Evolutionary conservation across 2,888 invertebrate genomes (phyloP), one percentile per base, ranked within the genome.

Genomic region (Argyresthia albistria): DNA sequence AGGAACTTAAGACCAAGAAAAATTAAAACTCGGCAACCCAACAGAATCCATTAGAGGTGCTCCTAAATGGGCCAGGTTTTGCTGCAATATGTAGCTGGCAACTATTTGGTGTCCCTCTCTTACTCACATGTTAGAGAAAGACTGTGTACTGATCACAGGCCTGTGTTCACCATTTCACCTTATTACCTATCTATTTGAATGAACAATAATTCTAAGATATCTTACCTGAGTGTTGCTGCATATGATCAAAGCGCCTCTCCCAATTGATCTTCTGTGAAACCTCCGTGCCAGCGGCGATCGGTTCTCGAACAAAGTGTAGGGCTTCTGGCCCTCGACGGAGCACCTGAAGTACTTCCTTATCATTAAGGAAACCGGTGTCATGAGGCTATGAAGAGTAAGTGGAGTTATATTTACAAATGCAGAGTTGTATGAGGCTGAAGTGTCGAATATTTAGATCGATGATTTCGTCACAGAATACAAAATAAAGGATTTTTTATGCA

Each of bases 201-300:
- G 39, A 39, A 39, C 10, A 11, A n/a, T 6, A 1, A 39, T 39
- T 39, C n/a, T 2, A 1, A 6, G 25, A 25, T 43, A 8, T 50
- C 43, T 50, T 69, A 92, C 94, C 94, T 65, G 96, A 94, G 84
- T 97, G 96, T 66, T 96, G 96, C 68, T 96, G 96, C 96, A 96
- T 97, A 67, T 96, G 95, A 70, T 96, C 96, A 69, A 94, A 91
- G 51, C 96, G 82, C 55, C 95, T 87, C 0, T 88, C 74, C 96
- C 96, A 97, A 70, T 96, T 90, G 6, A 96, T 69, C 25, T 70
- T 80, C 66, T 93, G 90, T 9, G 79, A 72, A 0, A 95, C 94
- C 43, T 79, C 70, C 0, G 89, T 77, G 0, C 94, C 95, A 16
- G 88, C 78, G 43, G 88, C 80, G 8, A 96, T 70, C 0, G 92